Conservation (phyloP, 1,140 invertebrate genomes). For the Protaetia brevitarsis region DNA sequence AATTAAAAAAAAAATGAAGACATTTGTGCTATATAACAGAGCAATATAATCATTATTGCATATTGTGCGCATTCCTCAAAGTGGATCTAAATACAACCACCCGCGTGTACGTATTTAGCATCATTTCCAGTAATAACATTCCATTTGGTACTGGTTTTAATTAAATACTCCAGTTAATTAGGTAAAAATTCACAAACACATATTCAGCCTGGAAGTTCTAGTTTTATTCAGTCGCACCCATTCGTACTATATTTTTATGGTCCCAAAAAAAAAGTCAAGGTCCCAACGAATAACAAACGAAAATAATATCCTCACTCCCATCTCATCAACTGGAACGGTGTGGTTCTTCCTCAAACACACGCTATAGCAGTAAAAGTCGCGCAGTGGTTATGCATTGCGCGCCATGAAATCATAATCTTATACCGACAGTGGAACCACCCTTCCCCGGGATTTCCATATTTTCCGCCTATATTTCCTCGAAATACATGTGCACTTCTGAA, state of each 20-base stretch:
- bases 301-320: not conserved
- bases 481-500: not conserved
- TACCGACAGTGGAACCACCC: not conserved
- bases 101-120: too few species aligned
- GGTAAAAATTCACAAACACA: too few species aligned
- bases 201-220: too few species aligned
- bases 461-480: not conserved
- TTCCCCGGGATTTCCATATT: not conserved
- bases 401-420: constrained; percentile 13
- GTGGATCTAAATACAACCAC: too few species aligned
- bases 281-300: not conserved
- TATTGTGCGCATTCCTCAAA: too few species aligned
- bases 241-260: not conserved
- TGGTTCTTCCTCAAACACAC: not conserved
- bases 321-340: not conserved
- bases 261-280: not conserved
- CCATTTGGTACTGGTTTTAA: too few species aligned
- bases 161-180: too few species aligned
- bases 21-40: too few species aligned
- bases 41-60: too few species aligned
- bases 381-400: not conserved
- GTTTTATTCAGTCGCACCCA: too few species aligned
- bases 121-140: too few species aligned
- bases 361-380: not conserved
- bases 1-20: too few species aligned